phyloP scores from a whole-genome alignment of 2,888 invertebrate species.

The Leptinotarsa haldemani region DNA sequence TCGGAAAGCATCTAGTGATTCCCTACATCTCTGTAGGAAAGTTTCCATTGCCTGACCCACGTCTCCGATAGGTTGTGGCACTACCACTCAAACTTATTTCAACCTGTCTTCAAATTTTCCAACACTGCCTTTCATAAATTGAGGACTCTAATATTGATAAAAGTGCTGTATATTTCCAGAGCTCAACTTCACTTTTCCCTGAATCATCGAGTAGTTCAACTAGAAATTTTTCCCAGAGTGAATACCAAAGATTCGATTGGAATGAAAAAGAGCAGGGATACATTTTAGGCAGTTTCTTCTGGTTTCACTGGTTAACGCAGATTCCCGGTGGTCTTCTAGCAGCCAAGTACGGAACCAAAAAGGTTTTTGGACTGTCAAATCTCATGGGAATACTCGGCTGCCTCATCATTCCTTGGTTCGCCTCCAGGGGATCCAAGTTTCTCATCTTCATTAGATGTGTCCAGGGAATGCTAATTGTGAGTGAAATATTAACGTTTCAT shows the following conservation, averaged over 20 bases:
- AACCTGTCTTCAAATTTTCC: no score
- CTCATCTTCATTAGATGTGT: constrained; percentile 73
- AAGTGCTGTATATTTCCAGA: not conserved
- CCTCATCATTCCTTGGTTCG: constrained; percentile 74
- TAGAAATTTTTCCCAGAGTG: not conserved
- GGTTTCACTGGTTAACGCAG: constrained; percentile 78
- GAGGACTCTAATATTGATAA: no score
- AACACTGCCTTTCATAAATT: no score
- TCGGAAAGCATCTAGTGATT: no score
- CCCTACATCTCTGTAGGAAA: no score
- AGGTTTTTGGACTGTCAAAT: constrained; percentile 77
- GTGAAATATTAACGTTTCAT: constrained; percentile 50
- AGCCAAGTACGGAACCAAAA: constrained; percentile 77
- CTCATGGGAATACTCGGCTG: constrained; percentile 74
- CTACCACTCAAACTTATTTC: no score
- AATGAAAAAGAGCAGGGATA: constrained; percentile 74
- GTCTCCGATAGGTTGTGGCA: no score
- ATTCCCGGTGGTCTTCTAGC: constrained; percentile 79
- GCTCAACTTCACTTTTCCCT: not conserved
- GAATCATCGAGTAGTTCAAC: not conserved
- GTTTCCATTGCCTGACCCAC: no score
- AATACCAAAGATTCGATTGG: constrained; percentile 68
- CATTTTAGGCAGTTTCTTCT: constrained; percentile 76
- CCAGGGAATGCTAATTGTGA: constrained; percentile 78
- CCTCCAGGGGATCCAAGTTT: constrained; percentile 69